Conservation (phyloP, 2,888 invertebrate genomes). For the Diachrysia chrysitis region DNA sequence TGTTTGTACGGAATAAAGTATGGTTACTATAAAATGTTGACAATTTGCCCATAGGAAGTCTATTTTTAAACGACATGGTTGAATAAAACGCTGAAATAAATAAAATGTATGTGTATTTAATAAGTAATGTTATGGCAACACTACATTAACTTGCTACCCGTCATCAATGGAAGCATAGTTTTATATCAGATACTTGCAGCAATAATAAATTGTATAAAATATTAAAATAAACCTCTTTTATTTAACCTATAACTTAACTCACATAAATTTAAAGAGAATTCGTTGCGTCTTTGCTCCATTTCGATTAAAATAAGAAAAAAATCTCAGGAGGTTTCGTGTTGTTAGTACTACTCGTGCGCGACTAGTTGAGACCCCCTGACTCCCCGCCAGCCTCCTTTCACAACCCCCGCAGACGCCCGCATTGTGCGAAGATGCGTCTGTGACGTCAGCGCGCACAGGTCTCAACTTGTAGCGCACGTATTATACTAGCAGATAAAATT, state of each 20-base stretch:
- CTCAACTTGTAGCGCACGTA: too few relatives aligned
- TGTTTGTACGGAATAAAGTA: slow-evolving; percentile 11
- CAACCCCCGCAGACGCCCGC: too few relatives aligned
- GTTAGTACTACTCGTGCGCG: too few relatives aligned
- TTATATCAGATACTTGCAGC: slow-evolving; percentile 55
- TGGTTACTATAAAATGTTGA: slow-evolving; percentile 28
- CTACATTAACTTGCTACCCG: slow-evolving; percentile 45
- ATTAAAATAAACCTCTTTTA: slow-evolving; percentile 66
- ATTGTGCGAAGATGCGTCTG: too few relatives aligned
- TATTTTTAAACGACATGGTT: slow-evolving; percentile 33
- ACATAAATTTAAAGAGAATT: slow-evolving; percentile 21
- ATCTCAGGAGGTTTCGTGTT: too few relatives aligned
- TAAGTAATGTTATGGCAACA: slow-evolving; percentile 37
- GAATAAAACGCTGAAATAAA: slow-evolving; percentile 49
- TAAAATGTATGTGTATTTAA: slow-evolving; percentile 58
- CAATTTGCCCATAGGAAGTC: slow-evolving; percentile 22
- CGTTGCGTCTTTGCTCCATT: slow-evolving; percentile 3
- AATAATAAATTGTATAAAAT: slow-evolving; percentile 71
- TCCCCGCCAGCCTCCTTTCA: too few relatives aligned
- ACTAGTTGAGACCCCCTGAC: too few relatives aligned
- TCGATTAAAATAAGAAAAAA: not conserved
- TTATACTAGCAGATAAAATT: too few relatives aligned
- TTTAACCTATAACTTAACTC: slow-evolving; percentile 56
- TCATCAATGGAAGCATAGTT: slow-evolving; percentile 59
- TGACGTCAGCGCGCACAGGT: too few relatives aligned